A percentile compares a stretch with the other conserved stretches of the same genome.
phyloP scores from a whole-genome alignment of 35 echinoderm and acorn worm species.

The Eucidaris tribuloides region DNA sequence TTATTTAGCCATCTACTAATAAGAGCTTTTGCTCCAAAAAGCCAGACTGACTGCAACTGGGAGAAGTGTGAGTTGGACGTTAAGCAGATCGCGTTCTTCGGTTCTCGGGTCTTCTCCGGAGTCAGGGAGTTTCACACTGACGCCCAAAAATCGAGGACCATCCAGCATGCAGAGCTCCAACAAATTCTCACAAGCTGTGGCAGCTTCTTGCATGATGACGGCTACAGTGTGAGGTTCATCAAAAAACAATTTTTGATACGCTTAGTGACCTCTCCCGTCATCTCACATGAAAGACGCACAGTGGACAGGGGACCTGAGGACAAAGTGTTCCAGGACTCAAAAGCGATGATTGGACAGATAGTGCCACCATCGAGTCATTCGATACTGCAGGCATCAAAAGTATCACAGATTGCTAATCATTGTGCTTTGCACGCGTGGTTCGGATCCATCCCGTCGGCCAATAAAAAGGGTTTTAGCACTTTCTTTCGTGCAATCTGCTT shows the following conservation, averaged over 20 bases:
- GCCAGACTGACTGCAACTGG: slow-evolving; percentile 17
- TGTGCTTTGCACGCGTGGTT: too few relatives aligned
- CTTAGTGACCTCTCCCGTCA: slow-evolving; percentile 28
- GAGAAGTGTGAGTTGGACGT: slow-evolving; percentile 58
- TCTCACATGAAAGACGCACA: slow-evolving; percentile 15
- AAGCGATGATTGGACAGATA: background rate
- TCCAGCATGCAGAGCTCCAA: slow-evolving; percentile 20
- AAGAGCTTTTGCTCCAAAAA: too few relatives aligned
- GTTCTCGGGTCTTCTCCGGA: slow-evolving; percentile 34
- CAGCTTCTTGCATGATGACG: slow-evolving; percentile 60
- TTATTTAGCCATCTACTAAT: too few relatives aligned
- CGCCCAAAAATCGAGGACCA: slow-evolving; percentile 35
- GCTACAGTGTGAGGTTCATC: slow-evolving; percentile 28
- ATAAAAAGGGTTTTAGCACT: too few relatives aligned
- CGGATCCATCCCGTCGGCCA: too few relatives aligned
- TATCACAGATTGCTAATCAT: slow-evolving; percentile 30
- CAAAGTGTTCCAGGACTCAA: background rate
- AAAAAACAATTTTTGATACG: slow-evolving; percentile 25
- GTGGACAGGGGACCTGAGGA: background rate
- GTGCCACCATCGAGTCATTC: slow-evolving; percentile 15
- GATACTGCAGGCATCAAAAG: slow-evolving; percentile 12
- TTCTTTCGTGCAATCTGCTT: too few relatives aligned
- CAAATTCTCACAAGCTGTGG: slow-evolving; percentile 3
- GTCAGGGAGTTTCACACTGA: slow-evolving; percentile 54
- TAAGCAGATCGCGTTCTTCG: slow-evolving; percentile 33